phyloP scores from a whole-genome alignment of 2,797 vertebrate genomes.

The Momotus momota region DNA sequence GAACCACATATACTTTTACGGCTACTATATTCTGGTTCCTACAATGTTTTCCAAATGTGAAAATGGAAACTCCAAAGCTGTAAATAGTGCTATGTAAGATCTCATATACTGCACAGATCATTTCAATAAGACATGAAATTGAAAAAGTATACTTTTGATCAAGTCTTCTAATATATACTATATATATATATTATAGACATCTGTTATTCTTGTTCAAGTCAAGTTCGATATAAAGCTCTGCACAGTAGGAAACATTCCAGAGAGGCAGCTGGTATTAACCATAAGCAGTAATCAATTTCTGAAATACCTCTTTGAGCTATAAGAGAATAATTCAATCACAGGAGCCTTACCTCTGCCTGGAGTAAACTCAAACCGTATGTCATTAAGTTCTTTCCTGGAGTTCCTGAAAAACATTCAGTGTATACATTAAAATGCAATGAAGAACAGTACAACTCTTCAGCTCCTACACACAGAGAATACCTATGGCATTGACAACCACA shows the following conservation, averaged over 20 bases:
- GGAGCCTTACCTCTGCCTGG: slow-evolving; percentile 91
- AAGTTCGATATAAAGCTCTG: slow-evolving; percentile 34
- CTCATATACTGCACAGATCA: not conserved
- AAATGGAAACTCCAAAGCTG: not conserved
- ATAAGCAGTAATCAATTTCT: slow-evolving; percentile 69
- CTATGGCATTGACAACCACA: not conserved
- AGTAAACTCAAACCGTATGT: slow-evolving; percentile 98
- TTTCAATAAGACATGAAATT: not conserved
- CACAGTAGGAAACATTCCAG: slow-evolving; percentile 31
- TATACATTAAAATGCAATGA: slow-evolving; percentile 73
- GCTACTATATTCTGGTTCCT: not conserved
- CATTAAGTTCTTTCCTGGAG: slow-evolving; percentile 96
- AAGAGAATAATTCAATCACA: slow-evolving; percentile 72
- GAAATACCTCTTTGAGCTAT: slow-evolving; percentile 66
- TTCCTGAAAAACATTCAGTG: slow-evolving; percentile 86
- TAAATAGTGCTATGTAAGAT: not conserved
- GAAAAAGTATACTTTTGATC: not conserved
- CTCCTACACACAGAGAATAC: not conserved
- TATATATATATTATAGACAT: not conserved
- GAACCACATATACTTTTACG: not conserved
- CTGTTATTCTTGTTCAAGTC: slow-evolving; percentile 10
- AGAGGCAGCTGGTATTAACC: slow-evolving; percentile 55
- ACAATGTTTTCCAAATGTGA: not conserved
- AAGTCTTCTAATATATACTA: not conserved
- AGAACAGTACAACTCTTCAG: slow-evolving; percentile 14